Conservation (phyloP, 1,140 invertebrate species). For the Procambarus virginalis region DNA sequence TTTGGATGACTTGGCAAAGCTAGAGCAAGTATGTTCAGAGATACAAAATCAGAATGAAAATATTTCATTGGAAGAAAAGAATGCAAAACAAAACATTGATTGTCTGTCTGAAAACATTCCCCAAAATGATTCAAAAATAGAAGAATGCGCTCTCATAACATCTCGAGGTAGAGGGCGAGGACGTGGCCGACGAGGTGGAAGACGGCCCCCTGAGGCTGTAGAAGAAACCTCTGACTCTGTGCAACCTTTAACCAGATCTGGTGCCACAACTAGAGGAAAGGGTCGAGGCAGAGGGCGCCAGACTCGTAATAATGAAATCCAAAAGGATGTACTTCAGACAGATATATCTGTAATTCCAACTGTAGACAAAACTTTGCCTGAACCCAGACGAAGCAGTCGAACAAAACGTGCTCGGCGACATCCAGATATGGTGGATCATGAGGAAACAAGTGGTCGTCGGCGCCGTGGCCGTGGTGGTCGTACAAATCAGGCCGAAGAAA, state of each 20-base stretch:
- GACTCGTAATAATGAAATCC: conserved; percentile 48
- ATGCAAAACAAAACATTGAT: not conserved
- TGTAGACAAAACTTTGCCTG: conserved; percentile 36
- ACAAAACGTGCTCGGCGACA: conserved; percentile 51
- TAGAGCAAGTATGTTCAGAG: conserved; percentile 59
- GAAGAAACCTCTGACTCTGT: conserved; percentile 12
- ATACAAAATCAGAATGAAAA: conserved; percentile 59
- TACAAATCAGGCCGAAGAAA: conserved; percentile 31
- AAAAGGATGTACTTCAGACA: conserved; percentile 31
- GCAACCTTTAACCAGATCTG: conserved; percentile 30
- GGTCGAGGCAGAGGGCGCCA: conserved; percentile 48
- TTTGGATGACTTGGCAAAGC: conserved; percentile 53
- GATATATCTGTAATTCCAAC: conserved; percentile 2
- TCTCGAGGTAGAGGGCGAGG: conserved; percentile 43
- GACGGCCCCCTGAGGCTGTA: conserved; percentile 6
- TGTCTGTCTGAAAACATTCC: conserved; percentile 16
- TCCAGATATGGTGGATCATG: conserved; percentile 64
- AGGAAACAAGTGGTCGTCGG: conserved; percentile 51
- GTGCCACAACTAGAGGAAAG: conserved; percentile 29
- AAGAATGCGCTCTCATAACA: conserved; percentile 16
- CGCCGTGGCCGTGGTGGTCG: conserved; percentile 47
- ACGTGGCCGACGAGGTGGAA: conserved; percentile 44
- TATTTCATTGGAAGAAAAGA: not conserved
- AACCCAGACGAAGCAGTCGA: conserved; percentile 50
- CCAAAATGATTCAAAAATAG: conserved; percentile 21